Evolutionary conservation across 2,888 invertebrate genomes (phyloP).

Genomic region (Trachelus troglodyta): DNA sequence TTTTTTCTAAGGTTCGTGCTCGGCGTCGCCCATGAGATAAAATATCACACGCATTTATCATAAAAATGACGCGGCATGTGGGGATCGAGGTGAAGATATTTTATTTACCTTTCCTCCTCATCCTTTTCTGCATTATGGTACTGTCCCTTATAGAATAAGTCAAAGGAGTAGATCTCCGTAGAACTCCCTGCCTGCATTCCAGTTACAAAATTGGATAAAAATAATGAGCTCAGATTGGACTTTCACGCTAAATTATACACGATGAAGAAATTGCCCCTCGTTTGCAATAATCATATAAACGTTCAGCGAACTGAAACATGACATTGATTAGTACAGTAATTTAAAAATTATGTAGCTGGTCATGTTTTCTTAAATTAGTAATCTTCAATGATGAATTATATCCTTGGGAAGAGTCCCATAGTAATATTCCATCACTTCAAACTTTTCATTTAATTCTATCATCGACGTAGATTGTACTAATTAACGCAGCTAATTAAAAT

Average conservation of each 20-base stretch:
- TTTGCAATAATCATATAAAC: background rate
- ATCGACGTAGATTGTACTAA: background rate
- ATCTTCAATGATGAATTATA: background rate
- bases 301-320: background rate
- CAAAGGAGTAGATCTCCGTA: background rate
- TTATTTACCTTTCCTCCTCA: background rate
- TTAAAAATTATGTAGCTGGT: background rate
- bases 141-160: background rate
- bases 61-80: background rate
- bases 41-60: background rate
- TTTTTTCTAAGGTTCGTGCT: background rate
- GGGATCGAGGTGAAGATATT: background rate
- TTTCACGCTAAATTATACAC: background rate
- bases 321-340: background rate
- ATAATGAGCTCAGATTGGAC: background rate
- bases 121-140: background rate
- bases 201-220: background rate
- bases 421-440: background rate
- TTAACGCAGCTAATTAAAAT: background rate
- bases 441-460: background rate
- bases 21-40: background rate
- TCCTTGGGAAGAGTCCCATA: background rate
- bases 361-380: background rate
- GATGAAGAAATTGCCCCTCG: background rate
- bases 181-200: background rate